Percentiles rank a stretch among this genome's conserved stretches.
Conservation (phyloP, 2,113 vertebrate species). For the Tautogolabrus adspersus region DNA sequence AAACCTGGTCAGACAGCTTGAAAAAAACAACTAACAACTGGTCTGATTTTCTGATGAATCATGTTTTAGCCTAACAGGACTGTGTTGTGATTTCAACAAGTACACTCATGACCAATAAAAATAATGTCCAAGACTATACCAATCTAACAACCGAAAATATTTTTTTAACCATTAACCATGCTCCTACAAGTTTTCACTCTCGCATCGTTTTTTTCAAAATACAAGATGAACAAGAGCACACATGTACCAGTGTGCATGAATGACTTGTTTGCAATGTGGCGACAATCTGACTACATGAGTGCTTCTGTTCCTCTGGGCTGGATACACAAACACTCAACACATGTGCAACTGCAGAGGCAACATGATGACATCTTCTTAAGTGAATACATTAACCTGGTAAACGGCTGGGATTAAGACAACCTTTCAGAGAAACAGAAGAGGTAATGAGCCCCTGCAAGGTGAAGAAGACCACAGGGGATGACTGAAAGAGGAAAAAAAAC, state of each 20-base stretch:
- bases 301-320: not conserved
- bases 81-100: no score
- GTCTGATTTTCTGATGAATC: no score
- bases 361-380: conserved; percentile 38
- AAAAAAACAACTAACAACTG: no score
- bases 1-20: no score
- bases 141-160: not conserved
- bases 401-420: conserved; percentile 43
- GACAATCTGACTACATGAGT: not conserved
- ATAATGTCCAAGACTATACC: not conserved
- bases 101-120: not conserved
- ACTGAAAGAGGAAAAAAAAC: not conserved
- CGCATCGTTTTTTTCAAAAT: not conserved
- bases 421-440: conserved; percentile 41
- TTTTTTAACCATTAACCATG: not conserved
- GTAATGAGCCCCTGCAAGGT: conserved; percentile 61
- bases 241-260: not conserved
- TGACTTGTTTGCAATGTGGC: not conserved
- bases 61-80: not conserved
- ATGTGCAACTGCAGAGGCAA: conserved; percentile 11
- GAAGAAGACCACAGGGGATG: conserved; percentile 40
- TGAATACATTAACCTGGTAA: conserved; percentile 51
- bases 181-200: no score
- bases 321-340: conserved; percentile 22
- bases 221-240: not conserved